Base-by-base conservation (phyloP, 2,888 invertebrate species). In the Cephonodes hylas region DNA sequence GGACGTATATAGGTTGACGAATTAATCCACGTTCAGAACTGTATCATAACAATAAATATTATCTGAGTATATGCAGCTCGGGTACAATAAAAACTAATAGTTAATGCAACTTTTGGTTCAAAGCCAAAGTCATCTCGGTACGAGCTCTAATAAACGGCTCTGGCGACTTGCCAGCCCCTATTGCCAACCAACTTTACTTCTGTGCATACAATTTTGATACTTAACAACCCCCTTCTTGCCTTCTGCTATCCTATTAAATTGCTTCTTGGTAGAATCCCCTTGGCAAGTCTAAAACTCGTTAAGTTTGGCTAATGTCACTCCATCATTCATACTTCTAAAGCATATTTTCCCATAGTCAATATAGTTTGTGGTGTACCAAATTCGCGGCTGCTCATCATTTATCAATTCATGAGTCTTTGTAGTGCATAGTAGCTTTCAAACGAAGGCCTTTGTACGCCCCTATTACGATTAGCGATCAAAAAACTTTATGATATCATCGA, bases 21-120 rank as follows among this genome's bases (percentile, higher is more conserved):
- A n/a, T n/a, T n/a, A n/a, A n/a, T n/a, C n/a, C n/a, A n/a, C n/a
- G n/a, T 48, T 48, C n/a, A 48, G 3, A 8, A 7, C 20, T 20
- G n/a, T n/a, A 20, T 20, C 44, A 44, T 20, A 44, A 10, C 38
- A 38, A n/a, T 20, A 44, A 44, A 44, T 44, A 20, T 44, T 44
- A 38, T 38, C 5, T n/a, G 3, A 15, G 8, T 48, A 13, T 45
- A 10, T 22, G 18, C 53, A 53, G 27, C 18, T 31, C 18, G 27
- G 18, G 27, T 27, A 27, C 48, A 53, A 31, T 53, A 31, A 53
- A 53, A 53, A 53, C 15, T 22, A 23, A 45, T 53, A 53, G 53
- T 53, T 53, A 53, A 53, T 53, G 53, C 31, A 53, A 53, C 53
- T 53, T 53, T 53, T 53, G 53, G 53, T 53, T 53, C 31, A 53